Evolutionary conservation across 2,888 invertebrate species (phyloP), one percentile per base, ranked within the genome.

Genomic region (Ectropis crepuscularia): DNA sequence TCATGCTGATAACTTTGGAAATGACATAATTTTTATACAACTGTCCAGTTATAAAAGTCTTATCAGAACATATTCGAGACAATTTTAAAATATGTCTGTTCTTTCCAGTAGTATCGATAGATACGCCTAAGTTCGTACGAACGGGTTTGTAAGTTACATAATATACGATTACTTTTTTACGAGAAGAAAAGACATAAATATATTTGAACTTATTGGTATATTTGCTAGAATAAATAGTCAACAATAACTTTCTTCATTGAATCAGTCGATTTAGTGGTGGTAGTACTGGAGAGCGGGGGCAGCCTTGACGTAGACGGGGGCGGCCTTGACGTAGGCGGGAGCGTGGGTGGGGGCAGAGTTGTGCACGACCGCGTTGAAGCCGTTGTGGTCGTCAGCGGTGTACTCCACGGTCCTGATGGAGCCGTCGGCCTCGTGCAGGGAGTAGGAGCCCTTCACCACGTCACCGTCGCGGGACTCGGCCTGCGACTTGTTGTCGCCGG

Each of bases 401-500:
- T 94, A 94, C 79, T 93, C 88, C 68, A 94, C 94, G 68, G 92
- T 93, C 71, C 94, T 87, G 80, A 92, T 78, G 81, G 93, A 93
- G 77, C 94, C 94, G 76, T 94, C 94, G 55, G 94, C 92, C 77
- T 94, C 94, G 69, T 90, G 89, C 74, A 94, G 82, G 12, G 93
- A 92, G 88, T 94, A 93, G 10, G 89, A 87, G 74, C 94, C 94
- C 78, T 91, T 91, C 69, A 94, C 94, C 0, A 87, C 90, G 73
- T 94, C 94, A 48, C 94, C 94, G 72, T 94, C 93, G 69, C 91
- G 88, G 65, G 78, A 74, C 78, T 94, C 94, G 68, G 93, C 90
- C 81, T 93, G 94, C 65, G 88, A 87, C 85, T 94, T 94, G 83
- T 92, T 88, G 86, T 94, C 94, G 51, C 94, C 94, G 78, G 94